Conservation (phyloP, 2,888 invertebrate genomes). For the Pollenia griseotomentosa region DNA sequence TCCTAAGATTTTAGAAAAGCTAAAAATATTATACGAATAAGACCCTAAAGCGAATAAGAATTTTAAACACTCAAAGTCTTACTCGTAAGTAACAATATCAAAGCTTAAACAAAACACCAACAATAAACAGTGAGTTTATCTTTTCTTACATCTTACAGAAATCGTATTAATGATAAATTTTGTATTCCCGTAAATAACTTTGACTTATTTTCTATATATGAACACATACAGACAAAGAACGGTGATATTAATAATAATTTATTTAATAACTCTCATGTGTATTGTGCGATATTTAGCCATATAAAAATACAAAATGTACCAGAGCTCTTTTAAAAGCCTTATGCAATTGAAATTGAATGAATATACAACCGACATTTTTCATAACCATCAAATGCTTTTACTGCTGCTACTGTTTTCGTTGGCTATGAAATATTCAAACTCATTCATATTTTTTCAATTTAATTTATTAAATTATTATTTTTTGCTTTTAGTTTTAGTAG, state of each 20-base stretch:
- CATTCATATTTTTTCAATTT: constrained; percentile 45
- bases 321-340: not conserved
- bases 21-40: no score
- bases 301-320: not conserved
- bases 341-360: not conserved
- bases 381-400: not conserved
- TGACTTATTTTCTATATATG: no score
- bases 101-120: no score
- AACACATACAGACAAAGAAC: no score
- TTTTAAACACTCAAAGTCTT: no score
- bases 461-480: constrained; percentile 45
- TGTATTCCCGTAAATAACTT: no score
- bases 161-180: no score
- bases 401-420: constrained; percentile 7
- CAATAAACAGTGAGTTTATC: no score
- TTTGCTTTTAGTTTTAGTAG: not conserved
- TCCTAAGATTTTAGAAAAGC: no score
- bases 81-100: no score
- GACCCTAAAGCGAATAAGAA: no score
- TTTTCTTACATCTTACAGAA: no score
- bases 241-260: constrained; percentile 9
- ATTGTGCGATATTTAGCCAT: not conserved
- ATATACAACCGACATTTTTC: not conserved
- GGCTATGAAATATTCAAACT: constrained; percentile 44
- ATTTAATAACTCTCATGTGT: constrained; percentile 32